Base-by-base conservation (phyloP, 2,888 invertebrate genomes). In the Octodonta nipae region DNA sequence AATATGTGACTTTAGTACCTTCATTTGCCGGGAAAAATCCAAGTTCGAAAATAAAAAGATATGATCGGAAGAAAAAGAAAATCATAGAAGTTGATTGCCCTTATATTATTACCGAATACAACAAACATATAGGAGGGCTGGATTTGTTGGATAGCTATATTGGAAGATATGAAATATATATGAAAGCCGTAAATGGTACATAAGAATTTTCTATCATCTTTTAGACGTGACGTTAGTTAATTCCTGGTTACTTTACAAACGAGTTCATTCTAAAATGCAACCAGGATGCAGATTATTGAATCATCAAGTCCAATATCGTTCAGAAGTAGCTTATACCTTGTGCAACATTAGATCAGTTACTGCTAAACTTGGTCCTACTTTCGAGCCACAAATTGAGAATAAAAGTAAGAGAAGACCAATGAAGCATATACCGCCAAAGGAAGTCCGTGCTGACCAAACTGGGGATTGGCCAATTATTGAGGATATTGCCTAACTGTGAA, bases 31-130 rank as follows among this genome's bases (percentile, higher is more conserved):
- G n/a, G n/a, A n/a, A n/a, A n/a, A n/a, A n/a, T n/a, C n/a, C n/a
- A n/a, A n/a, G n/a, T n/a, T n/a, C n/a, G n/a, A 20, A 20, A 20
- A 20, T 32, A 3, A 27, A 32, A 15, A 13, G 26, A 14, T 32
- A 10, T 27, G 26, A 26, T 27, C 32, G 32, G 10, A 32, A 32
- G 12, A 8, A 26, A n/a, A 32, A 32, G 10, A 15, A 32, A 13
- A 32, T 5, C 15, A 27, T 32, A 11, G 27, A 32, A 10, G 27
- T 32, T 5, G 32, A 32, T 15, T 32, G 32, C 17, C 12, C 27
- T 5, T 17, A 27, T 13, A 26, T 32, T 6, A 27, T 32, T 10
- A 5, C 11, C 7, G 15, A 27, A 16, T 32, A 32, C 15, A 31
- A 31, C 3, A 10, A 16, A n/a, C 31, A 30, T 6, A 24, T 30